Base-by-base conservation (phyloP, 2,113 vertebrate species). In the Periophthalmodon schlosseri region DNA sequence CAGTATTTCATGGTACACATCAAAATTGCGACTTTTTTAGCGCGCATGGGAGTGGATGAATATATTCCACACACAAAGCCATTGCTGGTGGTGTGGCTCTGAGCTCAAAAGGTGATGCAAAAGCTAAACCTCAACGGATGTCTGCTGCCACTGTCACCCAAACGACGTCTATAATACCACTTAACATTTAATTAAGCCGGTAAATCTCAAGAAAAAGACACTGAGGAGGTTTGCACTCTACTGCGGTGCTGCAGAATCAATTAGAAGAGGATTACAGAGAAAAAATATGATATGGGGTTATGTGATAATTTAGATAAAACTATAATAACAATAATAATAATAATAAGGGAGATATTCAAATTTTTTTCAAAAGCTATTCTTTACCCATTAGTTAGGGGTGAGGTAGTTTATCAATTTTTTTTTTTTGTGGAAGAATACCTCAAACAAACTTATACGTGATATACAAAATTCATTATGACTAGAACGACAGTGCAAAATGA, bases 31-130 rank as follows among this genome's bases (percentile, higher is more conserved):
- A 72, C 72, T 72, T n/a, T 78, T 60, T 83, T 75, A 72, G 73
- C 82, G 79, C 80, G 78, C 74, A 68, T 57, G 72, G 75, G 60
- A 54, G 70, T 69, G 69, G 74, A 82, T 84, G 69, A 68, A 84
- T 81, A 69, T 84, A 67, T 47, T 67, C 76, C 68, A 71, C 58
- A 85, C 69, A 67, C 73, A 77, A 73, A 69, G 77, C 60, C 44
- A 58, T 33, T 15, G 21, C 68, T 73, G 81, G 63, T 69, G 68
- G 63, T 74, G 20, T 15, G 36, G 68, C 72, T 23, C 15, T 71
- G 78, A 83, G 72, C n/a, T 58, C 21, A 66, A 65, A 21, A 44
- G 24, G 10, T 52, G 28, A 69, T 70, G 61, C 52, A 24, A 52
- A 66, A 70, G 58, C 39, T 18, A 70, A 70, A 20, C 69, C 67